These are phyloP conservation scores for Torymus tubicola DNA, from an alignment of 2,888 invertebrate genomes.

Conservation along the genomic window DNA sequence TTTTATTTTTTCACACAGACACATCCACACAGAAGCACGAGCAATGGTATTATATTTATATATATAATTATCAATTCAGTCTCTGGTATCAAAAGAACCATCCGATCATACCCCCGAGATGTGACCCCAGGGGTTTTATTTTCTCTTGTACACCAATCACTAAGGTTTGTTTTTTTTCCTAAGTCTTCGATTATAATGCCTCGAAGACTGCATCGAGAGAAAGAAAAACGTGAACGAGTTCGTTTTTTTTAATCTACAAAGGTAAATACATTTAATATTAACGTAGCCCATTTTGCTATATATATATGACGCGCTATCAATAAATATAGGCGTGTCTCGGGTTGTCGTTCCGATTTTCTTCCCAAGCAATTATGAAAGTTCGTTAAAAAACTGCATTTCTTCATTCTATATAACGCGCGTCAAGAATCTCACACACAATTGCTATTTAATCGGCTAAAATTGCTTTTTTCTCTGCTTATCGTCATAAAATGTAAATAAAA, in stretches of 20 bases:
- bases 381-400: neutral
- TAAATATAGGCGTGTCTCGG: no score
- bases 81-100: conserved; percentile 59
- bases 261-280: neutral
- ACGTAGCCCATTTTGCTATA: no score
- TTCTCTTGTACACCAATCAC: conserved; percentile 49
- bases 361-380: conserved; percentile 3
- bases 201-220: conserved; percentile 46
- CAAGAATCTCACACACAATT: no score
- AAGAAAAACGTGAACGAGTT: conserved; percentile 42
- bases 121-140: conserved; percentile 25
- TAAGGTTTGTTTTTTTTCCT: conserved; percentile 32
- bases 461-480: no score
- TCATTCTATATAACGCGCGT: neutral
- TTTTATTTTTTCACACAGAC: conserved; percentile 46
- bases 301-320: no score
- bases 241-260: neutral
- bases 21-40: conserved; percentile 58
- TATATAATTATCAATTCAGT: conserved; percentile 54
- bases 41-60: conserved; percentile 44
- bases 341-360: no score
- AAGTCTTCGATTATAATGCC: conserved; percentile 25
- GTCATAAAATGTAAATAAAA: no score
- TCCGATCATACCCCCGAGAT: conserved; percentile 36
- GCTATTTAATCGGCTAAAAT: no score